Conservation (phyloP, 2,113 vertebrate genomes). For the Corythoichthys haematopterus region DNA sequence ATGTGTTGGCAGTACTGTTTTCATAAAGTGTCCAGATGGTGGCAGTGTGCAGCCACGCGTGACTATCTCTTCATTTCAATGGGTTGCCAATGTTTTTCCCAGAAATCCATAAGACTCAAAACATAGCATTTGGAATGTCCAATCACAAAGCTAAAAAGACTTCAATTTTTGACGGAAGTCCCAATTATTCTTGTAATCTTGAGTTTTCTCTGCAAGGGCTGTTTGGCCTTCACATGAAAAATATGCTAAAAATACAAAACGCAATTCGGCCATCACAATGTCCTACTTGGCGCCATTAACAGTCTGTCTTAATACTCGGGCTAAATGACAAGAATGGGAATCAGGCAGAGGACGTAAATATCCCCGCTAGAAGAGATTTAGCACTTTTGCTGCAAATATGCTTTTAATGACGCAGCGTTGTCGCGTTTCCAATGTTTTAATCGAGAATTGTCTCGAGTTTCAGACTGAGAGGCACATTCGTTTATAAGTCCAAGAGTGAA, state of each 20-base stretch:
- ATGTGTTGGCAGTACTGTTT: too few species aligned
- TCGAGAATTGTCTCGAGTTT: slow-evolving; percentile 11
- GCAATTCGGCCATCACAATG: slow-evolving; percentile 33
- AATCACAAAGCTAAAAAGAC: not conserved
- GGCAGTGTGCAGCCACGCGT: slow-evolving; percentile 52
- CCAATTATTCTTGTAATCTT: not conserved
- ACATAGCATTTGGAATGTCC: not conserved
- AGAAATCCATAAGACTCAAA: not conserved
- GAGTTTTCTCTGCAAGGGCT: not conserved
- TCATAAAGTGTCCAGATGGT: slow-evolving; percentile 36
- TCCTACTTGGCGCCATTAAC: slow-evolving; percentile 42
- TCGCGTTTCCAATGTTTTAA: slow-evolving; percentile 23
- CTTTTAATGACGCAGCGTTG: slow-evolving; percentile 31
- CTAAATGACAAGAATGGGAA: slow-evolving; percentile 37
- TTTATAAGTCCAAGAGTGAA: slow-evolving; percentile 7
- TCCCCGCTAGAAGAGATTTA: slow-evolving; percentile 32
- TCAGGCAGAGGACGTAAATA: slow-evolving; percentile 7
- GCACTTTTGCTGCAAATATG: slow-evolving; percentile 24
- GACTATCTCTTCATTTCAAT: slow-evolving; percentile 14
- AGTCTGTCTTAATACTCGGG: slow-evolving; percentile 25
- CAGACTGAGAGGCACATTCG: slow-evolving; percentile 16
- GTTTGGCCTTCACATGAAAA: slow-evolving; percentile 16
- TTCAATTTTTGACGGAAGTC: not conserved
- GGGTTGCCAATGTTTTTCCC: not conserved
- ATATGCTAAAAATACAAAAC: slow-evolving; percentile 27